These are phyloP conservation scores for Amblyopsis rosae DNA, from an alignment of 2,113 vertebrate species.

Conservation along the genomic window DNA sequence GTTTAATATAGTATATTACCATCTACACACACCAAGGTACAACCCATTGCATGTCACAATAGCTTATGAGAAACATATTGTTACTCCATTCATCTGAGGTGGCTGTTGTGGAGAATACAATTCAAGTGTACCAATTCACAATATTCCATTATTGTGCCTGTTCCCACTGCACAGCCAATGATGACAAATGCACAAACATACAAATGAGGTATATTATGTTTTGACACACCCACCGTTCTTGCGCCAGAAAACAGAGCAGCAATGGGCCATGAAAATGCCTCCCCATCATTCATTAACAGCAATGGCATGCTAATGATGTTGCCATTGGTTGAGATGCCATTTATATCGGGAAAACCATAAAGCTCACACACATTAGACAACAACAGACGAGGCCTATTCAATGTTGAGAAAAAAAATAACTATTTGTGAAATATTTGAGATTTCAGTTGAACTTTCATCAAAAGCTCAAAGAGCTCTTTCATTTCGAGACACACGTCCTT, in stretches of 20 bases:
- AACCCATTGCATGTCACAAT: conserved; percentile 5
- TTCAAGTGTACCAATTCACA: conserved; percentile 30
- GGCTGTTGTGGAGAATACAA: conserved; percentile 26
- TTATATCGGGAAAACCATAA: conserved; percentile 38
- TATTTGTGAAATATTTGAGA: conserved; percentile 13
- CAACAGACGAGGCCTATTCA: conserved; percentile 12
- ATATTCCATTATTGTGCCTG: conserved; percentile 20
- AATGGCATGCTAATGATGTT: conserved; percentile 41
- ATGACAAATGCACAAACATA: conserved; percentile 38
- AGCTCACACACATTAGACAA: conserved; percentile 21
- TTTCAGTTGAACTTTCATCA: neutral
- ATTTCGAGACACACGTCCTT: neutral
- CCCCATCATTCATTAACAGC: conserved; percentile 20
- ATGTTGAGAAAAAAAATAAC: conserved; percentile 1
- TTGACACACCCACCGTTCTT: conserved; percentile 3
- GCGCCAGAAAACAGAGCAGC: conserved; percentile 5
- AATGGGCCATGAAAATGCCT: conserved; percentile 50
- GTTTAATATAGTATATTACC: too few relatives aligned
- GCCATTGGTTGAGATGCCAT: conserved; percentile 42
- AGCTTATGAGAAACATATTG: conserved; percentile 25
- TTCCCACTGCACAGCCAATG: conserved; percentile 16
- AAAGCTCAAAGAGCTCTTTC: neutral
- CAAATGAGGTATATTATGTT: conserved; percentile 36
- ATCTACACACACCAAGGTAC: neutral
- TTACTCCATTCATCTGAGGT: conserved; percentile 3